These are phyloP conservation scores for Dolichoris vasculosae DNA, from an alignment of 1,140 invertebrate genomes.

Conservation along the genomic window DNA sequence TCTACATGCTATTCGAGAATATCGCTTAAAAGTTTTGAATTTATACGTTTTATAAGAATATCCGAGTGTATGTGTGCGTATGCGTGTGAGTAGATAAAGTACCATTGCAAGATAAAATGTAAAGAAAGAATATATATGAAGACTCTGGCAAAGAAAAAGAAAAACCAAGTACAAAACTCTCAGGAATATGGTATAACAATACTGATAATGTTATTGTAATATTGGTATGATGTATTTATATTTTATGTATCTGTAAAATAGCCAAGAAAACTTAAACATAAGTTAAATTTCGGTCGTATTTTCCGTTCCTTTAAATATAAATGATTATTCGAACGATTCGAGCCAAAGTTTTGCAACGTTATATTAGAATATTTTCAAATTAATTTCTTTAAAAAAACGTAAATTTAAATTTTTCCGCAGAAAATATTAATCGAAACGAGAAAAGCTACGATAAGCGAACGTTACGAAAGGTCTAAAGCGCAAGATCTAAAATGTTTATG, in stretches of 20 bases:
- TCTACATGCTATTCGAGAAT: neutral
- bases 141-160: neutral
- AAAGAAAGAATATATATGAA: neutral
- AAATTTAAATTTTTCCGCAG: neutral
- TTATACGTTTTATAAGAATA: neutral
- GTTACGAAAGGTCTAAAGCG: neutral
- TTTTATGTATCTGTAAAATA: neutral
- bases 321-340: neutral
- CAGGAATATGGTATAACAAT: neutral
- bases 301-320: neutral
- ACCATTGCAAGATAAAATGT: neutral
- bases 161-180: neutral
- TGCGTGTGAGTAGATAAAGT: neutral
- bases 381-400: neutral
- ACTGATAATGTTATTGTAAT: neutral
- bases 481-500: neutral
- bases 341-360: neutral
- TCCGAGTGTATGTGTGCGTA: too few relatives aligned
- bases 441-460: neutral
- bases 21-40: conserved; percentile 19
- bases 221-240: neutral
- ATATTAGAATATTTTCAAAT: neutral
- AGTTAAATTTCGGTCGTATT: neutral
- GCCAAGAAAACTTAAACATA: neutral
- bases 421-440: neutral